Conservation (phyloP, 2,113 vertebrate genomes). For the Toxostoma redivivum region DNA sequence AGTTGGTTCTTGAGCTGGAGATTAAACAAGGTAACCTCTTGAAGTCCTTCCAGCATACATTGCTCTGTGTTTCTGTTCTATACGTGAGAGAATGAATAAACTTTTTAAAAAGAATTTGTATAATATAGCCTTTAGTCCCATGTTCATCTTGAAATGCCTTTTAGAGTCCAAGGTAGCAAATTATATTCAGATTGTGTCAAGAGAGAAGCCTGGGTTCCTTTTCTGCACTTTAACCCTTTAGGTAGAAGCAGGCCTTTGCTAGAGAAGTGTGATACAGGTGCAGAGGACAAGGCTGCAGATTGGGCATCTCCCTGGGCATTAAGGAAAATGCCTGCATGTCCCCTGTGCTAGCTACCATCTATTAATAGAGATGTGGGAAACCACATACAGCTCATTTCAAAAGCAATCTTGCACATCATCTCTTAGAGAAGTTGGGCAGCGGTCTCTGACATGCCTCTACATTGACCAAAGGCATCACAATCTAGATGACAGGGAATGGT, state of each 20-base stretch:
- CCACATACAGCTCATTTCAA: background rate
- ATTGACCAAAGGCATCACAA: background rate
- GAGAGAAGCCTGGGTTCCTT: background rate
- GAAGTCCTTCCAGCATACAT: background rate
- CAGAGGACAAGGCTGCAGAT: background rate
- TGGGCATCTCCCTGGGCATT: background rate
- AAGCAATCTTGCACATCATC: background rate
- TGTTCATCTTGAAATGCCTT: background rate
- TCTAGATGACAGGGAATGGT: background rate
- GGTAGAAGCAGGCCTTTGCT: background rate
- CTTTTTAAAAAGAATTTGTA: background rate
- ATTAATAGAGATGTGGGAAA: background rate
- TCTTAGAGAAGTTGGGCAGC: background rate
- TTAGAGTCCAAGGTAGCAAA: background rate
- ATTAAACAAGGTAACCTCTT: background rate
- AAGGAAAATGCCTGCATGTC: background rate
- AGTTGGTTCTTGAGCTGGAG: background rate
- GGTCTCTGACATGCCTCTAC: background rate
- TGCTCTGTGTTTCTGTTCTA: background rate
- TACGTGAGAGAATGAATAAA: background rate
- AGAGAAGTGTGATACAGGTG: background rate
- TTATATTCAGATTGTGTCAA: background rate
- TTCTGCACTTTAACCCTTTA: background rate
- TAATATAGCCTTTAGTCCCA: background rate
- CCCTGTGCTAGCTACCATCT: background rate